Evolutionary conservation across 2,888 invertebrate genomes (phyloP), one percentile per base, ranked within the genome.

Genomic region (Strigamia transsilvanica): DNA sequence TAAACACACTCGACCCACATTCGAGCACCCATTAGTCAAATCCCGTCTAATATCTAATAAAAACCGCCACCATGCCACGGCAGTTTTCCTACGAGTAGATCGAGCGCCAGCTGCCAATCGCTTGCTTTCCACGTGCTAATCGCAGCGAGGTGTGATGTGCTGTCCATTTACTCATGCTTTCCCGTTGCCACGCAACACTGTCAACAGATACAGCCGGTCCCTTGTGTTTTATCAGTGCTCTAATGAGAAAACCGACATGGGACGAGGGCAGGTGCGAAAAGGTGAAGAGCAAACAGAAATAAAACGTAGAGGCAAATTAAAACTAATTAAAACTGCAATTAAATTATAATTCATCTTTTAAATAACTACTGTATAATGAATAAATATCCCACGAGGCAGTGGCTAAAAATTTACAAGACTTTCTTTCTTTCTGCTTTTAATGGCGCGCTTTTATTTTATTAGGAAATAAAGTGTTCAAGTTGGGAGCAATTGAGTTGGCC

Each of bases 401-500:
- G 38, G 38, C 9, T 38, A 38, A 38, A 46, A 12, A 46, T 4
- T 46, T 27, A 27, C 3, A 27, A 27, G 27, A 27, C 27, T 27
- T 27, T 27, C 27, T 27, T 27, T 27, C 27, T 15, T 46, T 12
- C 13, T 46, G 61, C 18, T 66, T 66, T 66, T 66, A 66, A 66
- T 66, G 61, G 61, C 23, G 9, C 10, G 61, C 6, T 66, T 18
- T 66, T 66, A 66, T 66, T 66, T 66, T 66, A 66, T 66, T 66
- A 66, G 23, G 61, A 18, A 66, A 66, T 66, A 66, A 66, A 66
- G 21, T 66, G 61, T 66, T 66, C 21, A 23, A 66, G 61, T 66
- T 66, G 61, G 61, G 61, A 66, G 61, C 61, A 66, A 66, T 66
- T 66, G 61, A 66, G 61, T 66, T 66, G 61, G 61, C 61, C 61